Evolutionary conservation across 2,888 invertebrate genomes (phyloP), one percentile per base, ranked within the genome.

Genomic region (Rhamnusium bicolor): DNA sequence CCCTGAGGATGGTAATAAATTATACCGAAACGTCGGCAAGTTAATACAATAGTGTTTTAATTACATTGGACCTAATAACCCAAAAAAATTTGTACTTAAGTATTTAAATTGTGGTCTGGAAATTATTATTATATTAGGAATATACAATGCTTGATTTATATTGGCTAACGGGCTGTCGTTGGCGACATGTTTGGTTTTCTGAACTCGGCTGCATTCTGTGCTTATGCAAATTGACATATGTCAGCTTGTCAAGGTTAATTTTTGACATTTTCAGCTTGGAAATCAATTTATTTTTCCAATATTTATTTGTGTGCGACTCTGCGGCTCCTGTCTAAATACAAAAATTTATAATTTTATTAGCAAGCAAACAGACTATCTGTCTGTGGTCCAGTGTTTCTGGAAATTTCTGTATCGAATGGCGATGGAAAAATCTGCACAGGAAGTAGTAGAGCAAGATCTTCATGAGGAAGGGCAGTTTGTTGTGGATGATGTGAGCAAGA

Each of bases 401-500:
- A 32, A 32, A 12, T 32, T 32, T 40, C n/a, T 14, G 2, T 40
- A n/a, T 40, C n/a, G 56, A 54, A n/a, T 54, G 21, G 54, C 40
- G 12, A 85, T 85, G 85, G 85, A 85, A 75, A 85, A 85, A 74
- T 76, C 81, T 18, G 73, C 81, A 8, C 84, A 84, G 65, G 85
- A 85, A 74, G 71, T 81, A 7, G 82, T 87, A 27, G 86, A 87
- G 21, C 85, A 85, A 72, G 88, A 88, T 77, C 79, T 88, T 16
- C 87, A 87, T 79, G 88, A 88, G 78, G 88, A 98, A 95, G 95
- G 95, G 84, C 96, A 97, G 89, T 98, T 98, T 90, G 95, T 98
- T 83, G 97, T 98, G 58, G 98, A 98, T 90, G 98, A 98, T 92
- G 98, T 98, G 78, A 98, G 97, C 89, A 97, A 96, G 90, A 97